Percentiles rank a stretch among this genome's conserved stretches.
Evolutionary conservation across 2,797 vertebrate genomes (phyloP).

Genomic region (Neostethus bicornis): DNA sequence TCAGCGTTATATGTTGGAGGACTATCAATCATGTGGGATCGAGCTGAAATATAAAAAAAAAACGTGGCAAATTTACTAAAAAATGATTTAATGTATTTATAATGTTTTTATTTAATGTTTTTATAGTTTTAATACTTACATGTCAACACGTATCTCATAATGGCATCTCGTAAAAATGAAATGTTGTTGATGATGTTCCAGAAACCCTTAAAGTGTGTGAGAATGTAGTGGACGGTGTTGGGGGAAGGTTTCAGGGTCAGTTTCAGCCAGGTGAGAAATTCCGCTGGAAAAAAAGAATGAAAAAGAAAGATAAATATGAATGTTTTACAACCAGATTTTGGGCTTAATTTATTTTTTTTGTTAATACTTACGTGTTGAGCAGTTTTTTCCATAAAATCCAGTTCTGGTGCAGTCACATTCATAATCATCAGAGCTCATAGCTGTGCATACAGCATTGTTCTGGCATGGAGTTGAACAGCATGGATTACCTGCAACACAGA

Average conservation of each 20-base stretch:
- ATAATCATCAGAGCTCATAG: conserved; percentile 78
- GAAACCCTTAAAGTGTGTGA: conserved; percentile 91
- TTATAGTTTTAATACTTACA: conserved; percentile 83
- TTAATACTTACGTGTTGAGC: conserved; percentile 85
- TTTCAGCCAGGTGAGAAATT: conserved; percentile 89
- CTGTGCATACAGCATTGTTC: conserved; percentile 90
- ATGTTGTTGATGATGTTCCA: conserved; percentile 94
- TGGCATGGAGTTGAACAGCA: conserved; percentile 95
- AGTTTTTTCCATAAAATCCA: conserved; percentile 90
- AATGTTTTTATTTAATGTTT: background rate
- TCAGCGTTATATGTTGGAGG: conserved; percentile 92
- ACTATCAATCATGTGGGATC: conserved; percentile 94
- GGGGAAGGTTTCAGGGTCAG: conserved; percentile 87
- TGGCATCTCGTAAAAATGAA: conserved; percentile 84
- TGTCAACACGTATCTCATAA: conserved; percentile 95
- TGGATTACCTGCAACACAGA: conserved; percentile 80
- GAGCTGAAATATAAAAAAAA: conserved; percentile 77
- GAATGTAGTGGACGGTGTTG: conserved; percentile 91
- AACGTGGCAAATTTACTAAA: background rate
- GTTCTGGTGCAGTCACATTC: conserved; percentile 96
- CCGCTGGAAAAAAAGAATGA: conserved; percentile 77
- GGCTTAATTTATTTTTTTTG: accelerated
- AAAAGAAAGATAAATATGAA: too few relatives aligned
- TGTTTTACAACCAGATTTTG: too few relatives aligned
- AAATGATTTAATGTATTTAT: conserved; percentile 3